Percentiles rank a stretch among this genome's conserved stretches.
These are phyloP conservation scores for Archocentrus centrarchus DNA, from an alignment of 2,113 vertebrate species.

Conservation along the genomic window DNA sequence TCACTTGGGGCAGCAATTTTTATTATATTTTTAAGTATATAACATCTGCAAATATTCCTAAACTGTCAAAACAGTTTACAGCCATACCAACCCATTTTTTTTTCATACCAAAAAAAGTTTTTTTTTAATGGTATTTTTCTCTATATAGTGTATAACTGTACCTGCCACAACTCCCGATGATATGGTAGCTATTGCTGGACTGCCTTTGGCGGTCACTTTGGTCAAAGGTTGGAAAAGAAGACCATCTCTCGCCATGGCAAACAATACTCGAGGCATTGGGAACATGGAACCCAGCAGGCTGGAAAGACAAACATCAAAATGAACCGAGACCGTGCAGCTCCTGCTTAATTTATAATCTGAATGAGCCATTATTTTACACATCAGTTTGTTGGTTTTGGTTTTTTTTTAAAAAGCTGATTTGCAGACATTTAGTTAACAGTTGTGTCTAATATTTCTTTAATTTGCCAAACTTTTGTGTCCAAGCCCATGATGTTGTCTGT, in stretches of 20 bases:
- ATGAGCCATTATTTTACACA: too few species aligned
- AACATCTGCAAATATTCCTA: too few species aligned
- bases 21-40: too few species aligned
- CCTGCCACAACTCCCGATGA: conserved; percentile 85
- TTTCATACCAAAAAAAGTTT: too few species aligned
- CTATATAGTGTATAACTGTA: conserved; percentile 46
- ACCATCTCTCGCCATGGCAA: conserved; percentile 90
- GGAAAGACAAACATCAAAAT: conserved; percentile 22
- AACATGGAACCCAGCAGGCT: conserved; percentile 92
- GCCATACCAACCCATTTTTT: too few species aligned
- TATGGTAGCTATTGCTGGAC: conserved; percentile 85
- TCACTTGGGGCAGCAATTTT: too few species aligned
- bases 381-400: too few species aligned
- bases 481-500: not conserved
- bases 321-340: not conserved
- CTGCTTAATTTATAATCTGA: not conserved
- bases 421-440: too few species aligned
- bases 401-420: too few species aligned
- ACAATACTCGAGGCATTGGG: conserved; percentile 89
- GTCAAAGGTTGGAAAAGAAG: conserved; percentile 85
- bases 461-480: too few species aligned
- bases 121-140: not conserved
- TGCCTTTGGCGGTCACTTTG: conserved; percentile 82
- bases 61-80: too few species aligned
- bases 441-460: too few species aligned